These are phyloP conservation scores for Chaenogobius annularis DNA, from an alignment of 2,113 vertebrate species.

Conservation along the genomic window DNA sequence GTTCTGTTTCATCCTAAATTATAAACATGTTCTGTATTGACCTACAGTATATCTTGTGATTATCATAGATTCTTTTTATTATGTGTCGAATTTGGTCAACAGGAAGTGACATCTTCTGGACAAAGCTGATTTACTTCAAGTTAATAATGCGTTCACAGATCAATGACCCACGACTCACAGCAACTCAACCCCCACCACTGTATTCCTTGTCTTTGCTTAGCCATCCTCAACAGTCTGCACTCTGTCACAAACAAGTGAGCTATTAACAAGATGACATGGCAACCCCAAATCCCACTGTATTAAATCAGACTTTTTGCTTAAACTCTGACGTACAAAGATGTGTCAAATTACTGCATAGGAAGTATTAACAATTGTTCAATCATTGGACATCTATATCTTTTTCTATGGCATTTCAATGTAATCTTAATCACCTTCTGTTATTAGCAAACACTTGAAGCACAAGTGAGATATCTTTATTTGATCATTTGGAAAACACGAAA, in stretches of 20 bases:
- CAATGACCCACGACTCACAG: slow-evolving; percentile 44
- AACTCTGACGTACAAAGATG: neutral
- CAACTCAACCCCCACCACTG: neutral
- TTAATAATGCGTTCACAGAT: slow-evolving; percentile 52
- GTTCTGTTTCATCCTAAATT: neutral
- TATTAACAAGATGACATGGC: slow-evolving; percentile 42
- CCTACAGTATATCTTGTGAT: neutral
- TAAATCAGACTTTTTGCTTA: neutral
- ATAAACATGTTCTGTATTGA: neutral
- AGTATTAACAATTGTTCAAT: too few relatives aligned
- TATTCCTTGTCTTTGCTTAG: slow-evolving; percentile 25
- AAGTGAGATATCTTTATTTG: neutral
- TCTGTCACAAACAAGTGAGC: slow-evolving; percentile 35
- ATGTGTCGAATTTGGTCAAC: neutral
- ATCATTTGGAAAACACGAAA: neutral
- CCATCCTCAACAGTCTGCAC: slow-evolving; percentile 1
- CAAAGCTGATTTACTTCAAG: slow-evolving; percentile 35
- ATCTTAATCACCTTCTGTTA: too few relatives aligned
- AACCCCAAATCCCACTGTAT: slow-evolving; percentile 10
- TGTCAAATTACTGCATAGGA: neutral
- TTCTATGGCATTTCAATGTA: too few relatives aligned
- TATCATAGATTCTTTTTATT: neutral
- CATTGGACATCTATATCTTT: too few relatives aligned
- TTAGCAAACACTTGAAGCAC: neutral
- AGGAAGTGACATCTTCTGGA: slow-evolving; percentile 22